A percentile compares a stretch with the other conserved stretches of the same genome.
Evolutionary conservation across 23 tunicate genomes (phyloP).

Genomic region (Pegea sp.): DNA sequence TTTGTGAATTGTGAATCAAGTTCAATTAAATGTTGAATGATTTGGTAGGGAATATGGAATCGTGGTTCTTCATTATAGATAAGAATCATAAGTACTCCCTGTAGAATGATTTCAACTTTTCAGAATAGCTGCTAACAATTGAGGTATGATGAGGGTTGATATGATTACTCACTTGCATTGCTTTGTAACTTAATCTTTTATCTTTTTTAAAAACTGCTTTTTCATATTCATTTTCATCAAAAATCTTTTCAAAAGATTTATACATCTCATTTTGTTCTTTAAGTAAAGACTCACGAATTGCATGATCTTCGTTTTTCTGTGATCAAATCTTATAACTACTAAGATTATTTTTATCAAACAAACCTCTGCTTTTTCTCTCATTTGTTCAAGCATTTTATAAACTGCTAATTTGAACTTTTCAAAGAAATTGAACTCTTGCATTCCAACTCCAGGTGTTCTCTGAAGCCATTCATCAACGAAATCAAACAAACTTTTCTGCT

Average conservation of each 20-base stretch:
- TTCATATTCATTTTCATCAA: constrained; percentile 32
- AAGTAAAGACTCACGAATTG: constrained; percentile 1
- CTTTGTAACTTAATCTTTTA: constrained; percentile 59
- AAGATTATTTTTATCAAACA: too few species aligned
- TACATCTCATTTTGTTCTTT: constrained; percentile 1
- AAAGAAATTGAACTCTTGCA: constrained; percentile 48
- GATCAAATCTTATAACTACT: too few species aligned
- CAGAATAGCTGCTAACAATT: too few species aligned
- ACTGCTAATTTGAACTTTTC: constrained; percentile 45
- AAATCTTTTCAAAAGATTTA: constrained; percentile 24
- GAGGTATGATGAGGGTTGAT: too few species aligned
- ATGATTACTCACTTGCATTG: constrained; percentile 49
- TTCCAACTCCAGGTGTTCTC: constrained; percentile 62
- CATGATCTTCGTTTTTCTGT: constrained; percentile 22
- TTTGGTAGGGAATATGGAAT: constrained; percentile 76
- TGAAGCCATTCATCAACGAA: constrained; percentile 71
- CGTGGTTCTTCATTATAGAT: constrained; percentile 78
- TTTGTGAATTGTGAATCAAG: constrained; percentile 38
- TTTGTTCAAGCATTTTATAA: constrained; percentile 28
- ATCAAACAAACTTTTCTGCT: constrained; percentile 32
- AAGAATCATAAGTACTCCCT: constrained; percentile 79
- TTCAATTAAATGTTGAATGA: constrained; percentile 66
- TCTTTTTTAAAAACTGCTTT: constrained; percentile 27
- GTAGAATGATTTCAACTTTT: too few species aligned
- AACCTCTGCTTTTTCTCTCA: constrained; percentile 43